Conservation (phyloP, 2,888 invertebrate genomes). For the Pyrrhosoma nymphula region DNA sequence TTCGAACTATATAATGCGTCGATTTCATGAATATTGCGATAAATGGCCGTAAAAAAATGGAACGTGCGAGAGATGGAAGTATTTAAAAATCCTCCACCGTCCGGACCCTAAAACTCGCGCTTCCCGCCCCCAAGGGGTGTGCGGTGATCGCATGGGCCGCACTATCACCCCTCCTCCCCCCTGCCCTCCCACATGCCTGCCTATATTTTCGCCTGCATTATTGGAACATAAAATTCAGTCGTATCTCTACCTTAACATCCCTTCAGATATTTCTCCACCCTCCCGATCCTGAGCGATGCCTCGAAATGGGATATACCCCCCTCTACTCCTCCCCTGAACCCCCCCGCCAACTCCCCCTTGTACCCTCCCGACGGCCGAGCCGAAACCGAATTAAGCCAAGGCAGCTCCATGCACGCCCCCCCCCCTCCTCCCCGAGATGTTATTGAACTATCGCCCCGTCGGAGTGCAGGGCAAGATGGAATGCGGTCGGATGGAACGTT, state of each 20-base stretch:
- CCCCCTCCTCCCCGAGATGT: not conserved
- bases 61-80: not conserved
- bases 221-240: slow-evolving; percentile 62
- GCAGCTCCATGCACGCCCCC: not conserved
- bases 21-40: slow-evolving; percentile 29
- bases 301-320: not conserved
- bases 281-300: slow-evolving; percentile 23
- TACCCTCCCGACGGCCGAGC: not conserved
- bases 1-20: slow-evolving; percentile 4
- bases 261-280: not conserved
- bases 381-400: slow-evolving; percentile 18
- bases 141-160: not conserved
- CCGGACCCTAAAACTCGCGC: not conserved
- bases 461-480: slow-evolving; percentile 46
- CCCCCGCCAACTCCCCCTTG: not conserved
- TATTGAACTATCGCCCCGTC: slow-evolving; percentile 53
- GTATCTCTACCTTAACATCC: slow-evolving; percentile 61
- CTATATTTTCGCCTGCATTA: slow-evolving; percentile 55
- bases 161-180: not conserved
- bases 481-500: slow-evolving; percentile 37
- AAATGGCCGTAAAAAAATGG: slow-evolving; percentile 15
- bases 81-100: slow-evolving; percentile 23
- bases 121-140: not conserved
- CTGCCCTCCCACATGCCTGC: not conserved
- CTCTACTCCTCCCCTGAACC: not conserved